Evolutionary conservation across 2,888 invertebrate species (phyloP), one percentile per base, ranked within the genome.

Genomic region (Rotaria socialis): DNA sequence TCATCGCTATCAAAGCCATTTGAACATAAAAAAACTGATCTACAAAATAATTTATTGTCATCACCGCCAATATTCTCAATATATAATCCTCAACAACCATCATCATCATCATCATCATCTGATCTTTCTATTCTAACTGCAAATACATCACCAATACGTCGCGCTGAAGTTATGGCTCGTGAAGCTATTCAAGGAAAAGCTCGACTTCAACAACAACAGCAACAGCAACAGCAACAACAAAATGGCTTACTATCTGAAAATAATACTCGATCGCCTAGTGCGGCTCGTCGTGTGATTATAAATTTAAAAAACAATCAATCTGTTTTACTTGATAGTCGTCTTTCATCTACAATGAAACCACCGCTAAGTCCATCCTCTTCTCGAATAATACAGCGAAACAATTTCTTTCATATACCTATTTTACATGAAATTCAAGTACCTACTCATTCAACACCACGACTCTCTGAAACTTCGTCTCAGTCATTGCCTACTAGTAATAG

Each of bases 301-400:
- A 80, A 80, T 80, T n/a, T 80, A 47, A 80, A 80, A 80, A 80
- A 80, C 14, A 80, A 80, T 80, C 80, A 80, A n/a, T 24, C 47
- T 0, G 24, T 43, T 47, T 24, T n/a, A 80, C 80, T 80, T 47
- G 80, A 80, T 80, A 80, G 47, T n/a, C 80, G 35, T 47, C 14
- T 47, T 3, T 24, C 80, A 47, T 41, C 80, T 4, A 47, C 47
- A 11, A 80, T 24, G 10, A 67, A 67, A 67, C 27, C 27, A 67
- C 67, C 67, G 19, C 41, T 35, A 19, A 35, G 35, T 35, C 67
- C 67, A 67, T 67, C 14, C 4, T 67, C 67, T 67, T 16, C 67
- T 35, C 67, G 67, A 35, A 19, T 19, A 35, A 67, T 14, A 35
- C 35, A 16, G 35, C 35, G 67, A 35, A 80, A 43, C 16, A 80